Evolutionary conservation across 2,113 vertebrate genomes (phyloP).

Genomic region (Etheostoma cragini): DNA sequence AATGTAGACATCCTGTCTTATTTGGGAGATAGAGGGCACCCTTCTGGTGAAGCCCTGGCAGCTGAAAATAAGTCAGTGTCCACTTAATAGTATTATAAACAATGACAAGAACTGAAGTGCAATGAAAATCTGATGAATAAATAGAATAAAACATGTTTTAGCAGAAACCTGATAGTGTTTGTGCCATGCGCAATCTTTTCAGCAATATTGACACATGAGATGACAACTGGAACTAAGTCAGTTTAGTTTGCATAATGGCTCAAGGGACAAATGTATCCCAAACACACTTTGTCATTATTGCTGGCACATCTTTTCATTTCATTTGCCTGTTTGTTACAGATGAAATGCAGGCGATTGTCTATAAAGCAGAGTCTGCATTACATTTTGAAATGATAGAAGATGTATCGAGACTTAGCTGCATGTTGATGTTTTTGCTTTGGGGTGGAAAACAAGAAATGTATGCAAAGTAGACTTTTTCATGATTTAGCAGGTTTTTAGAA

Average conservation of each 20-base stretch:
- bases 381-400: background rate
- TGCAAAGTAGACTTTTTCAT: conserved; percentile 1
- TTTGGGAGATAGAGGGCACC: too few species aligned
- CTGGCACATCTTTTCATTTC: conserved; percentile 12
- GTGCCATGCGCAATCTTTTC: background rate
- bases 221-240: conserved; percentile 30
- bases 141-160: background rate
- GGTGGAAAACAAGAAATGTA: background rate
- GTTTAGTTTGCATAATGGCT: conserved; percentile 33
- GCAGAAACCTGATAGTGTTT: background rate
- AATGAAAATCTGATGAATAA: background rate
- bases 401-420: background rate
- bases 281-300: conserved; percentile 7
- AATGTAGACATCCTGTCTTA: too few species aligned
- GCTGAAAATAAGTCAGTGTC: background rate
- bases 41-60: background rate
- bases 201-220: background rate
- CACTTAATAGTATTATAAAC: background rate
- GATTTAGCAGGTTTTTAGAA: conserved; percentile 2
- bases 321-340: background rate
- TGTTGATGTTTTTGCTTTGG: conserved; percentile 8
- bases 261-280: conserved; percentile 14
- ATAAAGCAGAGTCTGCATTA: background rate
- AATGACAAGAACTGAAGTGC: background rate
- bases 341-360: conserved; percentile 8